Base-by-base conservation (phyloP, 1,140 invertebrate genomes). In the Drosophila arizonae region DNA sequence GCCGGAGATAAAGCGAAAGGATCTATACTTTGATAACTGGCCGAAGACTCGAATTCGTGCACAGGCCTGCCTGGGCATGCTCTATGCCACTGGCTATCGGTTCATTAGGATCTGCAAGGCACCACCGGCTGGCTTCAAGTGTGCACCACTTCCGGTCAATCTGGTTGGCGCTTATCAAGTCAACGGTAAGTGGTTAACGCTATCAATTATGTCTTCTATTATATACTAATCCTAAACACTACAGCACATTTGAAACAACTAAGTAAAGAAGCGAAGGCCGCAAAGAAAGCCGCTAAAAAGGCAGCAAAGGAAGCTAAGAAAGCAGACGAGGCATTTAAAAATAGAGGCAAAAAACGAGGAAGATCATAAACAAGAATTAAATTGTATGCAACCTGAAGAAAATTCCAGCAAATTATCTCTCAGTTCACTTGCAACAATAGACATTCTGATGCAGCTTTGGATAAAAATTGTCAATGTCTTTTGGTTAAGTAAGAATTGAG, bases 21-120 rank as follows among this genome's bases (percentile, higher is more conserved):
- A 88, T 48, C 55, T 88, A 10, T 84, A 88, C n/a, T 84, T 88
- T n/a, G 21, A 50, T 0, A 30, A 72, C 4, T 70, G 67, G 68
- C 84, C 77, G 11, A 80, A 74, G 15, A 33, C 28, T 3, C 71
- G 84, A 21, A 88, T 88, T 28, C 84, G 84, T 1, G 46, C 70
- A 1, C 85, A 88, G 39, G 84, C 84, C 15, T 88, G 84, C 24
- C 58, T 88, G 48, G 85, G 85, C 1, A 52, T 88, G 74, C 71
- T 88, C n/a, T 88, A 88, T 48, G 71, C 84, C 21, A 88, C 79
- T 0, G 84, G 84, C 0, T 56, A 63, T 51, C 79, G 84, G 0
- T 88, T 80, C 26, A 84, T 88, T 6, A 68, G 43, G 3, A 39
- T 88, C 1, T 57, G 61, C 24, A 58, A 13, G 46, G 84, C 84